phyloP scores from a whole-genome alignment of 1,140 invertebrate genomes.

The Trichomalopsis sarcophagae region DNA sequence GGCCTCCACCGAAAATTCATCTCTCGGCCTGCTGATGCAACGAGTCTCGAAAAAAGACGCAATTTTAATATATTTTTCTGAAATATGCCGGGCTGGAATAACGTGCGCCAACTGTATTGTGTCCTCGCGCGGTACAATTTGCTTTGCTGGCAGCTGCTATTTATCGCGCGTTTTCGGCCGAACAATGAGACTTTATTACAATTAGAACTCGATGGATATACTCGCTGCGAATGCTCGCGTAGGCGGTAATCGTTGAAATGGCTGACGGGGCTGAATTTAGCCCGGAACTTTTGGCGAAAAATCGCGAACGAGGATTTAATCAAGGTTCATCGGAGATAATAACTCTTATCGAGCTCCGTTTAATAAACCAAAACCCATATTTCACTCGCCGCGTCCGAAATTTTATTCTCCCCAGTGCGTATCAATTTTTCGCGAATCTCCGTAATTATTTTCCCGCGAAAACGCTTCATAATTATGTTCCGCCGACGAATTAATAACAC shows the following conservation, averaged over 20 bases:
- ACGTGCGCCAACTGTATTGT: background rate
- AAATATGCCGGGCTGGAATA: background rate
- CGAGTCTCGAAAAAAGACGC: background rate
- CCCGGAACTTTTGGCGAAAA: no score
- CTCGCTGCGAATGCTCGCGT: no score
- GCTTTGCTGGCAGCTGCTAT: background rate
- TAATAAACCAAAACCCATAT: background rate
- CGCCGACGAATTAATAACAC: slow-evolving; percentile 43
- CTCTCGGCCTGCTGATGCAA: background rate
- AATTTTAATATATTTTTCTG: slow-evolving; percentile 30
- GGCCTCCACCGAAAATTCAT: background rate
- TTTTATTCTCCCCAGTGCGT: background rate
- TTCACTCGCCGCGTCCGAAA: background rate
- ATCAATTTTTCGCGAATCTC: slow-evolving; percentile 46
- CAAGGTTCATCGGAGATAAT: background rate
- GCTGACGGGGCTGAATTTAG: no score
- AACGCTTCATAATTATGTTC: slow-evolving; percentile 45
- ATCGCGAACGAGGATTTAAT: no score
- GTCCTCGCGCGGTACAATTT: background rate
- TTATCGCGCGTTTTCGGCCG: background rate
- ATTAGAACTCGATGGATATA: background rate
- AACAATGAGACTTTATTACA: background rate
- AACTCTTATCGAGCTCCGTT: background rate
- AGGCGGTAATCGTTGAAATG: no score
- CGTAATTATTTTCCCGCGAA: slow-evolving; percentile 44